These are phyloP conservation scores for Andrena bucephala DNA, from an alignment of 2,888 invertebrate species.

Conservation along the genomic window DNA sequence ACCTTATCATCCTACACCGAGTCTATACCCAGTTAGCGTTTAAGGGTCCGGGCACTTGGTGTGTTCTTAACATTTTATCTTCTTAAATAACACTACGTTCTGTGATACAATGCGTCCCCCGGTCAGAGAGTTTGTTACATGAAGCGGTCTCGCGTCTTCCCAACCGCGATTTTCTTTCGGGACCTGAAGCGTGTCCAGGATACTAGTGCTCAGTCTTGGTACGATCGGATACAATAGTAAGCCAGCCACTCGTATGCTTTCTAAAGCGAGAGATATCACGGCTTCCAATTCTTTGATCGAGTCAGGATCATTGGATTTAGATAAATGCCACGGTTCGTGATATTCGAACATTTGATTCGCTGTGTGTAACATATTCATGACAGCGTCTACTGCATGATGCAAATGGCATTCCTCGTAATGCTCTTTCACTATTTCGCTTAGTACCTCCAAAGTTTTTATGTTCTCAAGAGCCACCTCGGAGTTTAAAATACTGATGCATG, in stretches of 20 bases:
- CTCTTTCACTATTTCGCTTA: conserved; percentile 88
- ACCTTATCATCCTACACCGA: conserved; percentile 41
- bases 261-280: conserved; percentile 93
- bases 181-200: conserved; percentile 90
- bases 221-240: conserved; percentile 95
- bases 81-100: conserved; percentile 75
- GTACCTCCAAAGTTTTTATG: conserved; percentile 86
- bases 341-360: conserved; percentile 95
- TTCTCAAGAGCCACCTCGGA: conserved; percentile 86
- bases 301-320: conserved; percentile 86
- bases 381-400: conserved; percentile 92
- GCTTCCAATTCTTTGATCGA: conserved; percentile 88
- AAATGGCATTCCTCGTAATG: conserved; percentile 92
- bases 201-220: conserved; percentile 89
- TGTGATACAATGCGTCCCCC: conserved; percentile 48
- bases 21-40: conserved; percentile 1
- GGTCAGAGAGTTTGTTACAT: conserved; percentile 44
- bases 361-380: conserved; percentile 90
- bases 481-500: conserved; percentile 84
- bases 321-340: conserved; percentile 95
- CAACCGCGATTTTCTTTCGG: conserved; percentile 85
- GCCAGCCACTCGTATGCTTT: conserved; percentile 92
- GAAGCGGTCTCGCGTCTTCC: conserved; percentile 83
- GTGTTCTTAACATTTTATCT: conserved; percentile 62
- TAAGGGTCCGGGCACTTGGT: background rate